Conservation (phyloP, 2,797 vertebrate genomes). For the Melanogrammus aeglefinus region DNA sequence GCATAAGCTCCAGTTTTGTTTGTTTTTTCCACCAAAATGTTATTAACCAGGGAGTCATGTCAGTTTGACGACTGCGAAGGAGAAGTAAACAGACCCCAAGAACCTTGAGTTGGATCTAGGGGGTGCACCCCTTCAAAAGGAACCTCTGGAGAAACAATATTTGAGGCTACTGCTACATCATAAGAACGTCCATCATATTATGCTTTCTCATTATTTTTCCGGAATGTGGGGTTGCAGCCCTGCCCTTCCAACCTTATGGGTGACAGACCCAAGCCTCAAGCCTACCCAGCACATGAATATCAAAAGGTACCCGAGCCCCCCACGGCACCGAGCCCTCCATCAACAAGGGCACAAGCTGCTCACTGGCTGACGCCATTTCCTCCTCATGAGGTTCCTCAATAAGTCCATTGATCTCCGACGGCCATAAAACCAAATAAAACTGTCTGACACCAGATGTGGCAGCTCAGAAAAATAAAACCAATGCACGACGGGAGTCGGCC, state of each 20-base stretch:
- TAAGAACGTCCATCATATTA: background rate
- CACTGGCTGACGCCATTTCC: conserved; percentile 48
- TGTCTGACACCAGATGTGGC: conserved; percentile 60
- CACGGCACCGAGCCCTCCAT: conserved; percentile 41
- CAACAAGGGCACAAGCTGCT: conserved; percentile 27
- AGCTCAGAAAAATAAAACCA: conserved; percentile 29
- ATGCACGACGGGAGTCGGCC: conserved; percentile 33
- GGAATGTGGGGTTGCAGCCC: background rate
- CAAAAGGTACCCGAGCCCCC: conserved; percentile 22
- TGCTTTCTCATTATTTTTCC: background rate
- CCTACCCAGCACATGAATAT: background rate
- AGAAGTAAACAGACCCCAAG: background rate
- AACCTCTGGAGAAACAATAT: background rate
- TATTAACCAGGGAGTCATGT: background rate
- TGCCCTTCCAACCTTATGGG: background rate
- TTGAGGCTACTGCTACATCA: background rate
- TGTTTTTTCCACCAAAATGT: too few species aligned
- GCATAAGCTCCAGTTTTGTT: background rate
- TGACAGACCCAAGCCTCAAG: background rate
- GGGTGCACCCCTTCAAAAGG: background rate
- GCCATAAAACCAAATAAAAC: conserved; percentile 64
- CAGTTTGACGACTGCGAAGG: background rate
- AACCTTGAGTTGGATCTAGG: background rate
- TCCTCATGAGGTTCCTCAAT: conserved; percentile 48
- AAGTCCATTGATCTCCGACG: conserved; percentile 59